A percentile compares a stretch with the other conserved stretches of the same genome.
These are phyloP conservation scores for Limnodromus scolopaceus DNA, from an alignment of 2,797 vertebrate species.

Conservation along the genomic window DNA sequence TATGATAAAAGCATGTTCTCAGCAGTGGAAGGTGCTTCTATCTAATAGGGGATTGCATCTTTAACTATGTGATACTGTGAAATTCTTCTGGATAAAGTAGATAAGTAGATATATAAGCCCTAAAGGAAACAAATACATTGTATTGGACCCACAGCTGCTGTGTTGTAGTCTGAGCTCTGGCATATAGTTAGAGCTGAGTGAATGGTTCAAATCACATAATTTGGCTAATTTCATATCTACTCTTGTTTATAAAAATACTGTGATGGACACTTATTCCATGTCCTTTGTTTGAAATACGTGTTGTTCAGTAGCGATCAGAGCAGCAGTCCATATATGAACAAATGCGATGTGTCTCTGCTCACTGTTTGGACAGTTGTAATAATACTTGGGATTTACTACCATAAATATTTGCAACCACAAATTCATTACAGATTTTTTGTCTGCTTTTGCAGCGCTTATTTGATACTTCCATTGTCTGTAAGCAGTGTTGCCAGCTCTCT, in stretches of 20 bases:
- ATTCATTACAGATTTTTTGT: not conserved
- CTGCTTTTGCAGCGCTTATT: not conserved
- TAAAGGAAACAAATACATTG: rapidly evolving
- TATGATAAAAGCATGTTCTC: not conserved
- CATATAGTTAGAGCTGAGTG: not conserved
- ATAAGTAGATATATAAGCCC: not conserved
- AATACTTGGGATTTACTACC: not conserved
- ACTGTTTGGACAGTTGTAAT: not conserved
- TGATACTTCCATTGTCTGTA: not conserved
- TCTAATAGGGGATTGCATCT: not conserved
- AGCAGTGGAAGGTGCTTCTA: not conserved
- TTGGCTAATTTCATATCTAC: not conserved
- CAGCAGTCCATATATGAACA: not conserved
- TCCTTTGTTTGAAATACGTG: not conserved
- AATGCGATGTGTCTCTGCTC: not conserved
- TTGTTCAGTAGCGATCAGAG: not conserved
- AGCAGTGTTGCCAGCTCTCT: not conserved
- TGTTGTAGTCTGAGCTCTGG: not conserved
- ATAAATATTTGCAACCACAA: not conserved
- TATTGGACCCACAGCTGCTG: not conserved
- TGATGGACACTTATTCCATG: not conserved
- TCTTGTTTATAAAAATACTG: not conserved
- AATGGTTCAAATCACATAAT: not conserved
- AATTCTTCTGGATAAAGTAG: not conserved
- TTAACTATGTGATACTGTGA: not conserved